Evolutionary conservation across 2,797 vertebrate genomes (phyloP).

Genomic region (Crypturellus tataupa): DNA sequence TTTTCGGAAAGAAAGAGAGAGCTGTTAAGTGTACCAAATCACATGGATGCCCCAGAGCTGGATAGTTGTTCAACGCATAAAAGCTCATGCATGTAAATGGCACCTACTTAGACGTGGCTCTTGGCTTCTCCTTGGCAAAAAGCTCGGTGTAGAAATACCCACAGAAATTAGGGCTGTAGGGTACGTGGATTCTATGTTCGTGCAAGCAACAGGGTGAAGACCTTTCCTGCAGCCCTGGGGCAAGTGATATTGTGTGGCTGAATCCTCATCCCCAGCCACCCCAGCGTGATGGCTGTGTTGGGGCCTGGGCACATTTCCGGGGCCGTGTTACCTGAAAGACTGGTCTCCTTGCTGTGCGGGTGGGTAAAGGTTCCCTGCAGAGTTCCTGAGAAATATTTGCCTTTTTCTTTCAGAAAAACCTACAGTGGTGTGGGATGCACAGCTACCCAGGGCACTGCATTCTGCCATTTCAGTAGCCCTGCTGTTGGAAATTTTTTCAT

Average conservation of each 20-base stretch:
- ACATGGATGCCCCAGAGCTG: slow-evolving; percentile 47
- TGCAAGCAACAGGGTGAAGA: neutral
- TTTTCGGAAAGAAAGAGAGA: neutral
- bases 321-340: neutral
- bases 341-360: neutral
- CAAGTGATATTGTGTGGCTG: neutral
- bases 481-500: neutral
- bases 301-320: neutral
- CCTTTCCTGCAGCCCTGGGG: neutral
- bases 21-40: slow-evolving; percentile 30
- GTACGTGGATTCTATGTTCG: neutral
- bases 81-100: slow-evolving; percentile 46
- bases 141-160: neutral
- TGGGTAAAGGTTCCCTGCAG: neutral
- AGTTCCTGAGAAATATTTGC: slow-evolving; percentile 4
- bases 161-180: slow-evolving; percentile 17
- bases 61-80: slow-evolving; percentile 6
- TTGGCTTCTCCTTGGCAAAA: slow-evolving; percentile 53
- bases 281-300: neutral
- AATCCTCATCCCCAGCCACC: neutral
- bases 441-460: neutral
- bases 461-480: neutral
- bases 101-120: slow-evolving; percentile 4
- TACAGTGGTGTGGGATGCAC: neutral
- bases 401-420: neutral